A percentile compares a stretch with the other conserved stretches of the same genome.
Evolutionary conservation across 2,888 invertebrate genomes (phyloP).

Genomic region (Drosophila algonquin): DNA sequence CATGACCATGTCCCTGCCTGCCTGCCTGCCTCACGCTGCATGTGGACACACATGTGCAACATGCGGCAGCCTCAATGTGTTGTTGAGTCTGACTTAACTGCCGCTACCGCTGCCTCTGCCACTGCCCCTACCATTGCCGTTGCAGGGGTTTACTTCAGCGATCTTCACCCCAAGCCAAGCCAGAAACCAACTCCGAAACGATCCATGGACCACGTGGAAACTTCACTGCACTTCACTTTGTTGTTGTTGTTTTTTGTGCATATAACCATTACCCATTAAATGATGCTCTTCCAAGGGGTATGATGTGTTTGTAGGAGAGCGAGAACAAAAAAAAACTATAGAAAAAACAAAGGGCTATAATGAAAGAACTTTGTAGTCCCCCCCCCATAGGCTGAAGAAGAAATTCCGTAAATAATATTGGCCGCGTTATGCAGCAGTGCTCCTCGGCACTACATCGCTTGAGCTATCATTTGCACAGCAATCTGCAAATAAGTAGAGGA

Average conservation of each 20-base stretch:
- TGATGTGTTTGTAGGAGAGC: background rate
- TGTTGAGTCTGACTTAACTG: slow-evolving; percentile 66
- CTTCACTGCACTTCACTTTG: slow-evolving; percentile 8
- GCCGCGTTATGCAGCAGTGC: too few species aligned
- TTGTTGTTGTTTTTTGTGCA: slow-evolving; percentile 13
- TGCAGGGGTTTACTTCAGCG: slow-evolving; percentile 43
- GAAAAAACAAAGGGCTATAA: too few species aligned
- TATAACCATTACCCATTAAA: background rate
- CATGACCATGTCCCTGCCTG: slow-evolving; percentile 21
- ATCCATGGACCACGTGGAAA: slow-evolving; percentile 60
- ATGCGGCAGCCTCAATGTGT: slow-evolving; percentile 44
- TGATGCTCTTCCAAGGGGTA: background rate
- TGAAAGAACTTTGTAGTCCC: too few species aligned
- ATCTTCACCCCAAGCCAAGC: slow-evolving; percentile 66
- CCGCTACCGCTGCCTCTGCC: slow-evolving; percentile 60
- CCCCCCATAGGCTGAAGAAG: too few species aligned
- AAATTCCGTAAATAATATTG: too few species aligned
- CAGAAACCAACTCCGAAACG: slow-evolving; percentile 17
- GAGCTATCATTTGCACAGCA: too few species aligned
- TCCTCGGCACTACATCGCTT: too few species aligned
- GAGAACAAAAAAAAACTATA: too few species aligned
- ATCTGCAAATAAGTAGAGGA: too few species aligned
- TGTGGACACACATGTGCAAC: slow-evolving; percentile 1
- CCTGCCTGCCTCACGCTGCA: background rate
- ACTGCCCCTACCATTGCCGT: slow-evolving; percentile 36